Base-by-base conservation (phyloP, 1,140 invertebrate genomes). In the Micrasema longulum region DNA sequence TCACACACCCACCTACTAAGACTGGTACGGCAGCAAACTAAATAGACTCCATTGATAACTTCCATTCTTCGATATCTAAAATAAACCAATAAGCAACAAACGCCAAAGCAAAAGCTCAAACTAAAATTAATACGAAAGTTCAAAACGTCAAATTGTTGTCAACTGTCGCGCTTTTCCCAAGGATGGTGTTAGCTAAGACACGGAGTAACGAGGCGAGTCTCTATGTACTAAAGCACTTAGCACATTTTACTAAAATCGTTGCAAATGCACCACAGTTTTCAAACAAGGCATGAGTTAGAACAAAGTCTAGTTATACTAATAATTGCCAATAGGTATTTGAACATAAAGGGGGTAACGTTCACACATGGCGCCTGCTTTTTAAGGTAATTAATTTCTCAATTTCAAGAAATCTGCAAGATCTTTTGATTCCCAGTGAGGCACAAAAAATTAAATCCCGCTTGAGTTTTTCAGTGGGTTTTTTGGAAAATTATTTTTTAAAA, bases 261-360 rank as follows among this genome's bases (percentile, higher is more conserved):
- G 57, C 36, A 63, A 63, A 63, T 63, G 57, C 57, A 18, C 57
- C 57, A 43, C 36, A 12, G 57, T 63, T 41, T 57, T 31, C 53
- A 57, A 35, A 6, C 53, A 57, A 57, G 53, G 14, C 53, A 31
- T 18, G 53, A 38, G 26, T 63, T 63, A 45, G 57, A 63, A 63
- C 57, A 63, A 63, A 43, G 57, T 38, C 36, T 63, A 63, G 36
- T 63, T 63, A 63, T 63, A 63, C 22, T n/a, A 45, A 63, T 63
- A 22, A 63, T 63, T 45, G 26, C 20, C 41, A 14, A 38, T 16
- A 45, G 57, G 57, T 14, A 63, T 41, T 63, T 43, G 57, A 43
- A 31, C 11, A 45, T 45, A 63, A 36, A 14, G 20, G n/a, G 36
- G 31, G 18, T 22, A 63, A 63, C 23, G 23, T 63, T 63, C 57